Conservation (phyloP, 2,888 invertebrate genomes). For the Hirudinaria manillensis region DNA sequence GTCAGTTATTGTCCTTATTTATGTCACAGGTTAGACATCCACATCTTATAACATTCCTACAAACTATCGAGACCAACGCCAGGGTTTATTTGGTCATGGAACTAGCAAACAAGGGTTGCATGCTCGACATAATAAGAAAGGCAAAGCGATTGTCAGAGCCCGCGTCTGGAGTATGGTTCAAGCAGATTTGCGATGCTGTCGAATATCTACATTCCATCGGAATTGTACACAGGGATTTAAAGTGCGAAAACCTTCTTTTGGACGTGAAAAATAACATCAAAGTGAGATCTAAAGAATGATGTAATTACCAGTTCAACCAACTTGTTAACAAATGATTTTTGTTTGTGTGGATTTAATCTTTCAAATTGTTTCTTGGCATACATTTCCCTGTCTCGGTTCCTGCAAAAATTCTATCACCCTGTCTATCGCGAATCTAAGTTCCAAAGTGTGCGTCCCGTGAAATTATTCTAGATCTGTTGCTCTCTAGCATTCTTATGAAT, state of each 20-base stretch:
- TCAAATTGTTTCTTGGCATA: too few relatives aligned
- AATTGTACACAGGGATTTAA: conserved; percentile 50
- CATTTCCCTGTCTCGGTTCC: too few relatives aligned
- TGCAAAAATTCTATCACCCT: too few relatives aligned
- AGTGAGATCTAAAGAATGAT: conserved; percentile 21
- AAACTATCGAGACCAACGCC: conserved; percentile 48
- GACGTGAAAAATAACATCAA: conserved; percentile 44
- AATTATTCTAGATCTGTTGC: too few relatives aligned
- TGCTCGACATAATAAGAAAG: conserved; percentile 44
- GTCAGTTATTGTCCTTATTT: not conserved
- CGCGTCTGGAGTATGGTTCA: conserved; percentile 46
- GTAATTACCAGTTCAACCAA: not conserved
- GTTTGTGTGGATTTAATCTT: not conserved
- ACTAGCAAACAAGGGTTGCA: conserved; percentile 45
- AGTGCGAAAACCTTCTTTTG: conserved; percentile 50
- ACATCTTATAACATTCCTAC: conserved; percentile 44
- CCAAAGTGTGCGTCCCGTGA: too few relatives aligned
- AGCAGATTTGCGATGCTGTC: conserved; percentile 46
- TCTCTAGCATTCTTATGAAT: too few relatives aligned
- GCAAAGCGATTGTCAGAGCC: conserved; percentile 32
- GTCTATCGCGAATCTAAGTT: too few relatives aligned
- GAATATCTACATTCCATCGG: conserved; percentile 45
- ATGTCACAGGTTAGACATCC: conserved; percentile 43
- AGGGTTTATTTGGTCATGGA: conserved; percentile 51
- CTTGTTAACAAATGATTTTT: not conserved